Base-by-base conservation (phyloP, 1,140 invertebrate species). In the Subanguina moxae region DNA sequence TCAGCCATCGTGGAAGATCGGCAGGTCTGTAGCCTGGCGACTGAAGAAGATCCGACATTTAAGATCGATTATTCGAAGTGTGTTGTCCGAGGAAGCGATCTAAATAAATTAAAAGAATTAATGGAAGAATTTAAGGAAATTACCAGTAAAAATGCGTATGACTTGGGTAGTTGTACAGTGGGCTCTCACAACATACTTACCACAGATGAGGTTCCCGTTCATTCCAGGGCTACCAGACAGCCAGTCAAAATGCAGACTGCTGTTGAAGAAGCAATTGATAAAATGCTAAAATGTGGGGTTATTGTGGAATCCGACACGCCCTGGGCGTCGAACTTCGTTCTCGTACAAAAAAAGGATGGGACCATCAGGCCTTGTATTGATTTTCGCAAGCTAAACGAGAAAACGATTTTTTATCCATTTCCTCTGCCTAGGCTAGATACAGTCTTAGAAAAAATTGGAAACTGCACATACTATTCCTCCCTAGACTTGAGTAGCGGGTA, bases 371-470 rank as follows among this genome's bases (percentile, higher is more conserved):
- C 62, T 1, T 64, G 62, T 17, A 64, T 64, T 42, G 62, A 64
- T 64, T 64, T 64, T 13, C 46, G 32, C 7, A 64, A 64, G 21
- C 17, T 64, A 19, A 64, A 64, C 43, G 42, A 45, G 30, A 52
- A 48, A 1, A 46, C 62, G 15, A 19, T 57, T 38, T 52, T 52
- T 1, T n/a, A 42, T 9, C 62, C 45, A 8, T 64, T 48, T 17
- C 62, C 62, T 1, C 27, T 64, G 21, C 62, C 62, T 27, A 0
- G 62, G 0, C 8, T 64, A 0, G 62, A 64, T 8, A 3, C 17
- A 1, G 43, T 64, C 43, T 23, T 64, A 23, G 62, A 64, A 57
- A 64, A 57, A 57, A 42, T 64, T n/a, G 64, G 64, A 0, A 65
- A 65, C 11, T 65, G 64, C 30, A 62, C 19, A 8, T 65, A 23